Evolutionary conservation across 1,140 invertebrate species (phyloP), one percentile per base, ranked within the genome.

Genomic region (Apocrypta bakeri): DNA sequence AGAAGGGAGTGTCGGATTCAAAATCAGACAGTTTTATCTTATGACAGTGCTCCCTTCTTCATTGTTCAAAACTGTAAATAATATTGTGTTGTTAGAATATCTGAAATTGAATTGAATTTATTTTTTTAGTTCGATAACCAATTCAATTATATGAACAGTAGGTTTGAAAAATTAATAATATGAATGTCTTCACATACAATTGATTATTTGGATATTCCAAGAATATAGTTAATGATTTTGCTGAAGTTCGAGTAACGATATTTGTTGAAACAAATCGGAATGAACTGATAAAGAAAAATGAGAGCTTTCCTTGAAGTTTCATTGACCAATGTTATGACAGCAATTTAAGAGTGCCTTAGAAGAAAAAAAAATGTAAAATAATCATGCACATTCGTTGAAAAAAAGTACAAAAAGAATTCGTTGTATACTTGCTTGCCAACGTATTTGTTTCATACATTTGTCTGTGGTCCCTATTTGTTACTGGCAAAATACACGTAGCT

Each of bases 381-480:
- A 71, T 81, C 40, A 77, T 33, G 61, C 56, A 82, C 81, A 72
- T 84, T 7, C 40, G 33, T 81, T 82, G 40, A 42, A 81, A 31
- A 84, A 21, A 71, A 84, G n/a, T n/a, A n/a, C n/a, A 37, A 37
- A 37, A 37, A 4, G 66, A 74, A 66, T 79, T 83, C 61, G 63
- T 75, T 80, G 66, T 77, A 48, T 77, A 84, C 75, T 80, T 84
- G 83, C 83, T 84, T 84, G 83, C 71, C 78, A 69, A 84, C 74
- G 78, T 84, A 84, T 81, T 76, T 84, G 83, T 84, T 84, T 81
- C 66, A 80, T 76, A 80, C 37, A 27, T 84, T 77, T 84, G 73
- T 84, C 66, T 81, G 83, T 84, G 64, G 74, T 72, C 66, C 83
- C 72, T 84, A 73, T 72, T 61, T 84, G 79, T 81, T 80, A 63